phyloP scores from a whole-genome alignment of 2,888 invertebrate genomes.

The Dasysyrphus albostriatus region DNA sequence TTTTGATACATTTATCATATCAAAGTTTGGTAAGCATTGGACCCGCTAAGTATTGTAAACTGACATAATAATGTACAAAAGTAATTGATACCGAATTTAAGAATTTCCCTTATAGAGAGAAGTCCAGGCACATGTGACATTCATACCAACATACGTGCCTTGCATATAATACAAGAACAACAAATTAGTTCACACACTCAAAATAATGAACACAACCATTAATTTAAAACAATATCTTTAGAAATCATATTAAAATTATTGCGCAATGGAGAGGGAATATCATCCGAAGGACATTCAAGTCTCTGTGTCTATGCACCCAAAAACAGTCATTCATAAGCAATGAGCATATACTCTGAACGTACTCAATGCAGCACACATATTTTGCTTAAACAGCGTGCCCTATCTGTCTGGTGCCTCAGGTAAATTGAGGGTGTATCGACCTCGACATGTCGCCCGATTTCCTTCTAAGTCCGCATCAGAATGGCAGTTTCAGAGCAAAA shows the following conservation, averaged over 20 bases:
- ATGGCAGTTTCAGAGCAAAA: slow-evolving; percentile 57
- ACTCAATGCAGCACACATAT: slow-evolving; percentile 39
- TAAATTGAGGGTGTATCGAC: slow-evolving; percentile 64
- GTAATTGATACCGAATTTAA: too few relatives aligned
- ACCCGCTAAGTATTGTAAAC: too few relatives aligned
- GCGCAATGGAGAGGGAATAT: slow-evolving; percentile 43
- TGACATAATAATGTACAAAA: too few relatives aligned
- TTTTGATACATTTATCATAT: too few relatives aligned
- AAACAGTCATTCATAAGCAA: slow-evolving; percentile 57
- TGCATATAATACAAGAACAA: too few relatives aligned
- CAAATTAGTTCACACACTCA: too few relatives aligned
- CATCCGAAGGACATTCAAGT: slow-evolving; percentile 24
- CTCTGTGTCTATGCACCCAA: background rate
- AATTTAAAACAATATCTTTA: slow-evolving; percentile 40
- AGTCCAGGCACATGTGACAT: too few relatives aligned
- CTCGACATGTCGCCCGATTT: slow-evolving; percentile 59
- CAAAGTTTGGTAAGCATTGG: too few relatives aligned
- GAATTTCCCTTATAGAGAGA: too few relatives aligned
- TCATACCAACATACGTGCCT: too few relatives aligned
- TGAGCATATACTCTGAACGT: slow-evolving; percentile 26
- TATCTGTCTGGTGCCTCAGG: slow-evolving; percentile 35
- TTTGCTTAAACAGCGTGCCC: slow-evolving; percentile 7
- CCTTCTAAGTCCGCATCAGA: slow-evolving; percentile 53
- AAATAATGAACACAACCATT: background rate
- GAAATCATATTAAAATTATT: slow-evolving; percentile 69